Conservation (phyloP, 2,113 vertebrate genomes). For the Platichthys stellatus region DNA sequence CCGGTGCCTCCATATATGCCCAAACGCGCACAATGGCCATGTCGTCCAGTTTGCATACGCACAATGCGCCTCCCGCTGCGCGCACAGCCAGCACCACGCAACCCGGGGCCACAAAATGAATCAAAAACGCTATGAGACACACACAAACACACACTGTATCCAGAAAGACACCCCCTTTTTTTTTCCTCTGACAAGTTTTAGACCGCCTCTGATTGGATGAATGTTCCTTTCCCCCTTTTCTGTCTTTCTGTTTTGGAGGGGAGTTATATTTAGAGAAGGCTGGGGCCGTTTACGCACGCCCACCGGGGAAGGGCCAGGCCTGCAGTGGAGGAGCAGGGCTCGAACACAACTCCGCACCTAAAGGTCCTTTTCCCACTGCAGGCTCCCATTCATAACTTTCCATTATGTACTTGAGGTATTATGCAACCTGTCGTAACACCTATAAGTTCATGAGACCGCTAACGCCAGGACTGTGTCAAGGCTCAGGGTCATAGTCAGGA, state of each 20-base stretch:
- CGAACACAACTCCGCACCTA: not conserved
- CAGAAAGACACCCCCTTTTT: slow-evolving; percentile 20
- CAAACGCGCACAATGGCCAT: slow-evolving; percentile 79
- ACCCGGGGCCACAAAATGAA: slow-evolving; percentile 71
- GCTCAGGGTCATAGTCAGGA: not conserved
- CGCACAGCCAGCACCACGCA: slow-evolving; percentile 72
- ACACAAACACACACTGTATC: slow-evolving; percentile 51
- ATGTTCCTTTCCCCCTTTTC: slow-evolving; percentile 53
- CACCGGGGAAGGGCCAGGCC: slow-evolving; percentile 64
- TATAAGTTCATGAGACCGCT: not conserved
- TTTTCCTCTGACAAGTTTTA: slow-evolving; percentile 55
- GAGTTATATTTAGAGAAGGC: slow-evolving; percentile 76
- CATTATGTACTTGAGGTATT: not conserved
- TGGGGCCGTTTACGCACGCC: slow-evolving; percentile 73
- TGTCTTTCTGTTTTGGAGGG: slow-evolving; percentile 63
- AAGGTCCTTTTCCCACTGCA: slow-evolving; percentile 4
- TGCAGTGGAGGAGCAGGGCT: slow-evolving; percentile 22
- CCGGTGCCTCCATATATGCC: slow-evolving; percentile 81
- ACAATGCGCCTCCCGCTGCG: slow-evolving; percentile 80
- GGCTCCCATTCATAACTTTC: slow-evolving; percentile 10
- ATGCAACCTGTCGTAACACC: not conserved
- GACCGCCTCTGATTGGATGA: slow-evolving; percentile 74
- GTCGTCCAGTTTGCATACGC: slow-evolving; percentile 80
- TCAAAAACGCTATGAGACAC: slow-evolving; percentile 49
- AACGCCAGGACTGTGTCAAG: not conserved